Conservation (phyloP, 2,888 invertebrate genomes). For the Aphidius colemani region DNA sequence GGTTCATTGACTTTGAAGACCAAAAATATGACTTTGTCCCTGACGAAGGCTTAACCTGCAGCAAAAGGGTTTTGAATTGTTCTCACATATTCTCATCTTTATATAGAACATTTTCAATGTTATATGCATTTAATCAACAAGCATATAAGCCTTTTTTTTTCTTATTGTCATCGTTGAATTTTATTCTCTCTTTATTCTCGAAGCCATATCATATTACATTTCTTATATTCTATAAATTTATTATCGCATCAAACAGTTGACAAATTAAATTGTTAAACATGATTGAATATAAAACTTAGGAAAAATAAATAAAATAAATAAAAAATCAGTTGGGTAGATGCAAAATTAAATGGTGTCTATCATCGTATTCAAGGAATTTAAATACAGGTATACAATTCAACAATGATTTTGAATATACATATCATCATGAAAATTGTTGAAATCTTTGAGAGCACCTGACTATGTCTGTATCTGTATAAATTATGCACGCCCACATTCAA, state of each 20-base stretch:
- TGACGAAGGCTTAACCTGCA: not conserved
- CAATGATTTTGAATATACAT: constrained; percentile 3
- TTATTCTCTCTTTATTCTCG: not conserved
- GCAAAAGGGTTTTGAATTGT: constrained; percentile 4
- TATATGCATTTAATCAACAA: constrained; percentile 10
- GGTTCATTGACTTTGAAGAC: constrained; percentile 8
- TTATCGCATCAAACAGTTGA: not conserved
- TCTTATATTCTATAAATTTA: too few species aligned
- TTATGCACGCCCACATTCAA: constrained; percentile 17
- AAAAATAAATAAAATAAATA: too few species aligned
- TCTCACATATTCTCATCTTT: constrained; percentile 6
- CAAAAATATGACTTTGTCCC: constrained; percentile 15
- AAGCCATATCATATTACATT: not conserved
- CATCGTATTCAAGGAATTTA: too few species aligned
- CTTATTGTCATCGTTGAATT: not conserved
- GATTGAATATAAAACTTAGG: too few species aligned
- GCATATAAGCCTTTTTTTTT: not conserved
- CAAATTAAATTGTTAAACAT: constrained; percentile 12
- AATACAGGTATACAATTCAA: too few species aligned
- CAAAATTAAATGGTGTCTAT: too few species aligned
- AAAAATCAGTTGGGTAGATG: too few species aligned
- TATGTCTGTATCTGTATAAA: constrained; percentile 12
- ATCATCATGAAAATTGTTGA: not conserved
- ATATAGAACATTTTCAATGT: constrained; percentile 4
- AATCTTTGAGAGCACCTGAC: not conserved